Conservation (phyloP, 2,113 vertebrate genomes). For the Microtus montanus region DNA sequence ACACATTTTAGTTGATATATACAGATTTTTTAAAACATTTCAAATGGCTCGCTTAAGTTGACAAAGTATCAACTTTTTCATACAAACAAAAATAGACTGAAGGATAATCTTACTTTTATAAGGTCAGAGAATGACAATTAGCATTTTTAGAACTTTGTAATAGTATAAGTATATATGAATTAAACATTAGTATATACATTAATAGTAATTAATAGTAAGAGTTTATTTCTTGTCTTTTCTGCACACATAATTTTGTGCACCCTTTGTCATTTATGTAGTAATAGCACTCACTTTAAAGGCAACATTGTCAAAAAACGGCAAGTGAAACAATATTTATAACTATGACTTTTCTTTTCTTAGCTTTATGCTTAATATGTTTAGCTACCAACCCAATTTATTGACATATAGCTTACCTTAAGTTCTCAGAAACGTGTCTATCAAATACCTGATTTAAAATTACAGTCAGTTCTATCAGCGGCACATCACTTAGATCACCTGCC, state of each 20-base stretch:
- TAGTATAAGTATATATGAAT: background rate
- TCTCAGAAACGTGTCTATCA: background rate
- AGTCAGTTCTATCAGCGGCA: background rate
- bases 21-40: background rate
- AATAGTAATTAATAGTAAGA: background rate
- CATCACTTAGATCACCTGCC: background rate
- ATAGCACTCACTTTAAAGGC: background rate
- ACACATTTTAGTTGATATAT: background rate
- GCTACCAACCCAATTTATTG: background rate
- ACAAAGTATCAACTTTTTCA: background rate
- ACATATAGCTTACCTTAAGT: background rate
- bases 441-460: background rate
- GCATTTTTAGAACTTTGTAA: background rate
- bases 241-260: background rate
- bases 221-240: background rate
- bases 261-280: background rate
- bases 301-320: background rate
- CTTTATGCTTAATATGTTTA: conserved; percentile 25
- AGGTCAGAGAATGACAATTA: background rate
- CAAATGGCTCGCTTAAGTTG: background rate
- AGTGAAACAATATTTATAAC: background rate
- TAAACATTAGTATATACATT: background rate
- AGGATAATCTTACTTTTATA: background rate
- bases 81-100: conserved; percentile 22
- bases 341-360: background rate